A percentile compares a stretch with the other conserved stretches of the same genome.
phyloP scores from a whole-genome alignment of 2,113 vertebrate species.

The Petrocephalus zakoni region DNA sequence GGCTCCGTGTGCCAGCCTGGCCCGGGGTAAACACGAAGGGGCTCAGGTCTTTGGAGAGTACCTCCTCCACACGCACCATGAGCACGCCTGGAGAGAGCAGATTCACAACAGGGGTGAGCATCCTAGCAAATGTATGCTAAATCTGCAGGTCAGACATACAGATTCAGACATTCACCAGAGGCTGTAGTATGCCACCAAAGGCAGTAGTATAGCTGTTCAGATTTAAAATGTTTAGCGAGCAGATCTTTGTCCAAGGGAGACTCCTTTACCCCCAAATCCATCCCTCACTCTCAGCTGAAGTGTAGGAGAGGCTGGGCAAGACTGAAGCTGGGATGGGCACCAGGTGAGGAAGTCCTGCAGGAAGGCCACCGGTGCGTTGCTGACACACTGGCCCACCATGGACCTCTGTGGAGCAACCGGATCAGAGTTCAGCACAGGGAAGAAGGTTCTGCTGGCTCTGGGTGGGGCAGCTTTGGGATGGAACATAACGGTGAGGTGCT shows the following conservation, averaged over 20 bases:
- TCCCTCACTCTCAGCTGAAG: conserved; percentile 47
- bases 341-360: conserved; percentile 62
- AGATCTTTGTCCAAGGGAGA: background rate
- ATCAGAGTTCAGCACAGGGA: background rate
- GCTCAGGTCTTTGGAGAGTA: conserved; percentile 37
- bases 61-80: conserved; percentile 48
- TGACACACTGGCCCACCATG: conserved; percentile 68
- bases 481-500: background rate
- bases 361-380: conserved; percentile 71
- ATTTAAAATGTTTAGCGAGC: background rate
- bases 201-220: background rate
- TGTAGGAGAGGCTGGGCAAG: conserved; percentile 49
- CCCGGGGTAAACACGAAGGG: conserved; percentile 39
- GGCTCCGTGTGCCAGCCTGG: conserved; percentile 33
- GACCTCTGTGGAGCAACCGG: conserved; percentile 53
- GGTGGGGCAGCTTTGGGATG: background rate
- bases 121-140: background rate
- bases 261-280: conserved; percentile 54
- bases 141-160: background rate
- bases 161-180: background rate
- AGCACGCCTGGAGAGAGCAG: conserved; percentile 42
- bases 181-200: background rate
- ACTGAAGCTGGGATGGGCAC: conserved; percentile 54
- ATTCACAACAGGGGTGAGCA: background rate
- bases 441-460: background rate